Evolutionary conservation across 2,888 invertebrate genomes (phyloP).

Genomic region (Meghimatium bilineatum): DNA sequence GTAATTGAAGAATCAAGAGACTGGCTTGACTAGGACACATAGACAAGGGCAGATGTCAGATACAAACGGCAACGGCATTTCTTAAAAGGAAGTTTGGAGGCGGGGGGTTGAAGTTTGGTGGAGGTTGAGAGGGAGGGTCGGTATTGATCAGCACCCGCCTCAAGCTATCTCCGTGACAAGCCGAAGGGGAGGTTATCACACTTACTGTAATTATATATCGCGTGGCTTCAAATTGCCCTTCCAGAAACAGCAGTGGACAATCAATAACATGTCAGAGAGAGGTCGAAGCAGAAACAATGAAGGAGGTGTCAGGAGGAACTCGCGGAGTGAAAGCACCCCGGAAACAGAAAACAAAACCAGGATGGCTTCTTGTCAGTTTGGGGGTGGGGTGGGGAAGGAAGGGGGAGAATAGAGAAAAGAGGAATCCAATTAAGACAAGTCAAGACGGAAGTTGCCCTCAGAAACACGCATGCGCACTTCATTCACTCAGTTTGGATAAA

Average conservation of each 20-base stretch:
- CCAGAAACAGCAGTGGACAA: conserved; percentile 18
- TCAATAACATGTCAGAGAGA: conserved; percentile 3
- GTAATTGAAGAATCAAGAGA: conserved; percentile 25
- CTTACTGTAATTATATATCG: conserved; percentile 39
- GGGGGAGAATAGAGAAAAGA: not conserved
- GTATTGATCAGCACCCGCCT: conserved; percentile 19
- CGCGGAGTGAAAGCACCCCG: not conserved
- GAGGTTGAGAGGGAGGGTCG: conserved; percentile 4
- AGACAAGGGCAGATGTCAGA: not conserved
- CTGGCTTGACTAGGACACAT: not conserved
- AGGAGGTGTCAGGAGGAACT: conserved; percentile 8
- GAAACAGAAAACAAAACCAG: not conserved
- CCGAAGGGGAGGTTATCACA: conserved; percentile 34
- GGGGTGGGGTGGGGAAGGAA: too few species aligned
- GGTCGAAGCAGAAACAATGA: not conserved
- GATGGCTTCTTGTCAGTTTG: not conserved
- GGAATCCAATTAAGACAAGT: conserved; percentile 8
- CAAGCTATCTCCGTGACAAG: conserved; percentile 26
- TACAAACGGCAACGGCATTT: not conserved
- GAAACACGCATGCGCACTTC: conserved; percentile 11
- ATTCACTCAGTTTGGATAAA: not conserved
- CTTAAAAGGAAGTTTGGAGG: not conserved
- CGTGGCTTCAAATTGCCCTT: conserved; percentile 23
- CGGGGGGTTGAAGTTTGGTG: not conserved
- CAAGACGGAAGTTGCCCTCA: not conserved